Conservation (phyloP, 2,888 invertebrate genomes). For the Anticlea derivata region DNA sequence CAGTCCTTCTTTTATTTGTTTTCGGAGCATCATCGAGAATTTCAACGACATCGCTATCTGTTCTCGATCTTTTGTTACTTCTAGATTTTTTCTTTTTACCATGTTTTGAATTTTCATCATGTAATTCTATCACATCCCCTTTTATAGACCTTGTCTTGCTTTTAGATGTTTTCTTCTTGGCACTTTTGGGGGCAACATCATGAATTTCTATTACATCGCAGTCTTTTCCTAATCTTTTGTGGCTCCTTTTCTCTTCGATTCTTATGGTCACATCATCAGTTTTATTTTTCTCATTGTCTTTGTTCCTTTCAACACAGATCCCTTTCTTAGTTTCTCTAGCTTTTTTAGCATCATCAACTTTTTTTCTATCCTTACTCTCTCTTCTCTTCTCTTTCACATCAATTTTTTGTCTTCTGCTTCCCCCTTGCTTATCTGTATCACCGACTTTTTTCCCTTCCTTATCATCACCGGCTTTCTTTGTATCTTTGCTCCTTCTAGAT, state of each 20-base stretch:
- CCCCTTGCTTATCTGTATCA: neutral
- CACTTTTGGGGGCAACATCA: neutral
- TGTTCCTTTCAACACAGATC: neutral
- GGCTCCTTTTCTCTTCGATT: neutral
- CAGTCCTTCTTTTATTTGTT: neutral
- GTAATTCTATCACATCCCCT: neutral
- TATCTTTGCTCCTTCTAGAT: constrained; percentile 34
- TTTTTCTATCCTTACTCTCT: neutral
- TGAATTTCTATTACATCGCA: constrained; percentile 2
- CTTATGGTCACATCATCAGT: neutral
- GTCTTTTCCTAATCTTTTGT: neutral
- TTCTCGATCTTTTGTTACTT: neutral
- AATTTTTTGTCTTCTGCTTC: neutral
- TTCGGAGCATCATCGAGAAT: neutral
- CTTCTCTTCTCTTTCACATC: neutral
- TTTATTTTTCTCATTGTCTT: neutral
- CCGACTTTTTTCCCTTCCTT: neutral
- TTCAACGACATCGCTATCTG: neutral
- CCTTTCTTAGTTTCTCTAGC: neutral
- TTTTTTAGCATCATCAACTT: neutral
- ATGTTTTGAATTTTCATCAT: neutral
- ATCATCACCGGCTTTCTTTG: constrained; percentile 1
- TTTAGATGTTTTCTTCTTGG: neutral
- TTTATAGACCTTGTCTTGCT: constrained; percentile 4
- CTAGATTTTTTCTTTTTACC: neutral